phyloP scores from a whole-genome alignment of 1,140 invertebrate genomes.

The Tetragnatha versicolor region DNA sequence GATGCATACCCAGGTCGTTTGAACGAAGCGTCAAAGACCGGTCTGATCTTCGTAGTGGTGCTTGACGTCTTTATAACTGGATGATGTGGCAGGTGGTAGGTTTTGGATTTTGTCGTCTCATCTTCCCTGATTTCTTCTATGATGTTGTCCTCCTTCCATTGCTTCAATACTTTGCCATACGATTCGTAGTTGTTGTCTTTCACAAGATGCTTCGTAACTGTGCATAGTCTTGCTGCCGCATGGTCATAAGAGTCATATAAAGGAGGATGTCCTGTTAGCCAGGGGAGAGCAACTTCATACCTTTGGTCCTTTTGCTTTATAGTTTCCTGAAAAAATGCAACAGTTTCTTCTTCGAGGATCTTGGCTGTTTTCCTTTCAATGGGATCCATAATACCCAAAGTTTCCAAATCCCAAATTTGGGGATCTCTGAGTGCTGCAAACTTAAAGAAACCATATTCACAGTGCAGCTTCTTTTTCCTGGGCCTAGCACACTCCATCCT shows the following conservation, averaged over 20 bases:
- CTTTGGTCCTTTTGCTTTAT: not conserved
- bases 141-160: not conserved
- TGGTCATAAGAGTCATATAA: not conserved
- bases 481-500: not conserved
- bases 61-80: constrained; percentile 1
- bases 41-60: constrained; percentile 5
- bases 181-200: not conserved
- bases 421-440: not conserved
- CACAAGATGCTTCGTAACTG: not conserved
- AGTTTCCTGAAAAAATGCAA: not conserved
- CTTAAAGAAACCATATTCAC: not conserved
- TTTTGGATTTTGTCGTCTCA: not conserved
- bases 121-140: not conserved
- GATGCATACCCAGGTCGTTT: not conserved
- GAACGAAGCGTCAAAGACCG: not conserved
- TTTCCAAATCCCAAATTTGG: not conserved
- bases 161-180: not conserved
- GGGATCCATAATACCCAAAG: not conserved
- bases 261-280: not conserved
- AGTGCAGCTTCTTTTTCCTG: not conserved
- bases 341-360: not conserved
- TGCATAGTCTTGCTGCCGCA: not conserved
- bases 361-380: not conserved
- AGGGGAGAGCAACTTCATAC: not conserved
- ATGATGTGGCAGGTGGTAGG: constrained; percentile 8